These are phyloP conservation scores for Astropecten irregularis DNA, from an alignment of 53 echinoderm and acorn worm genomes.

Conservation along the genomic window DNA sequence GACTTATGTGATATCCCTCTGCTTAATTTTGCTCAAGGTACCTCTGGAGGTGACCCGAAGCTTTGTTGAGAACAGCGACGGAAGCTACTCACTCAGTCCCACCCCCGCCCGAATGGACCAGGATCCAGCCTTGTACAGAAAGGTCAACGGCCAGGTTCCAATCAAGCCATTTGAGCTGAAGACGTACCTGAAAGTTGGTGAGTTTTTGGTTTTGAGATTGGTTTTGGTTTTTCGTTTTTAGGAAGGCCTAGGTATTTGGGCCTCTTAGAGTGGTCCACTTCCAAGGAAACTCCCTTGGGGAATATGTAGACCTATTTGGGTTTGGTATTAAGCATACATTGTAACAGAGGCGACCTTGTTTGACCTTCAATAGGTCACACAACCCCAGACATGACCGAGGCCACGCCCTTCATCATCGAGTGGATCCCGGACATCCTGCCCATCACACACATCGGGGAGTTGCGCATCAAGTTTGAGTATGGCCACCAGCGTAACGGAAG, in stretches of 20 bases:
- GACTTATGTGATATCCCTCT: no score
- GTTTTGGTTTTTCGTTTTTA: neutral
- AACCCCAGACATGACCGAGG: constrained; percentile 71
- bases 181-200: constrained; percentile 97
- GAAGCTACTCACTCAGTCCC: constrained; percentile 62
- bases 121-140: constrained; percentile 73
- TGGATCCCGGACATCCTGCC: constrained; percentile 98
- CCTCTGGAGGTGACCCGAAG: constrained; percentile 83
- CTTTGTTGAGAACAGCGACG: constrained; percentile 88
- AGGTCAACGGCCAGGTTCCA: constrained; percentile 79
- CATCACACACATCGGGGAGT: constrained; percentile 89
- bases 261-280: no score
- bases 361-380: constrained; percentile 47
- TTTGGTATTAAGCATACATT: neutral
- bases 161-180: constrained; percentile 98
- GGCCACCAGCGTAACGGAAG: constrained; percentile 93
- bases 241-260: no score
- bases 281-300: no score
- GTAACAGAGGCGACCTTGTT: neutral
- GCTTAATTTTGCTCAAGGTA: constrained; percentile 77
- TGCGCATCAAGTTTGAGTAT: constrained; percentile 96
- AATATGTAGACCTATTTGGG: neutral
- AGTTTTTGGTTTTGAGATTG: constrained; percentile 31
- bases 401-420: constrained; percentile 95
- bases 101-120: constrained; percentile 70